A percentile compares a stretch with the other conserved stretches of the same genome.
Evolutionary conservation across 53 echinoderm and acorn worm genomes (phyloP).

Genomic region (Paracentrotus lividus): DNA sequence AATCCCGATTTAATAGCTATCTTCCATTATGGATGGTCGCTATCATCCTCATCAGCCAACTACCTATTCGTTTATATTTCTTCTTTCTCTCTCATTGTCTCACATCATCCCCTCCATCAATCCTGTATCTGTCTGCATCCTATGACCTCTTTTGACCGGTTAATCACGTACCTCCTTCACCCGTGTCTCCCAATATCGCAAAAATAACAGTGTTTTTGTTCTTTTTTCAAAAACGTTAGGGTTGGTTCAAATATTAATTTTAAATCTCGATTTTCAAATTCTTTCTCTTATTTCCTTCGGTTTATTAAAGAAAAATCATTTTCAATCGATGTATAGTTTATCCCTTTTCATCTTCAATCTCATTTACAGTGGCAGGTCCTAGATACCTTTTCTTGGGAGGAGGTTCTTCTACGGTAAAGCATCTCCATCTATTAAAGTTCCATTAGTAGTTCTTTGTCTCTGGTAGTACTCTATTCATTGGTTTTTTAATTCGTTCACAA

Average conservation of each 20-base stretch:
- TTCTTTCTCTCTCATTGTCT: conserved; percentile 4
- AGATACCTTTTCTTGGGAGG: background rate
- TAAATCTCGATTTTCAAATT: too few species aligned
- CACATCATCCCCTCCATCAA: too few species aligned
- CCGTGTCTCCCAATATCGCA: too few species aligned
- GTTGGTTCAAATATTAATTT: too few species aligned
- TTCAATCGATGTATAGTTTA: too few species aligned
- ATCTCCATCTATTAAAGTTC: background rate
- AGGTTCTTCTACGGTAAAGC: background rate
- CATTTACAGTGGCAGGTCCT: background rate
- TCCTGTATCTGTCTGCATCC: background rate
- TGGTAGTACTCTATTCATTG: background rate
- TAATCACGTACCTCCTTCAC: too few species aligned
- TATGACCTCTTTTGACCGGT: background rate
- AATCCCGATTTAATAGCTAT: conserved; percentile 49
- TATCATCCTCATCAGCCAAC: conserved; percentile 19
- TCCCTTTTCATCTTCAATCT: background rate
- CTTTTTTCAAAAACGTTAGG: too few species aligned
- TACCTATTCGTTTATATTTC: background rate
- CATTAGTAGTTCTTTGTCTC: background rate
- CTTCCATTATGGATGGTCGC: conserved; percentile 30
- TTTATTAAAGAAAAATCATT: too few species aligned
- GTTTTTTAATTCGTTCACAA: background rate
- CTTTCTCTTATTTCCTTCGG: too few species aligned
- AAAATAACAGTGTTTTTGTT: too few species aligned